phyloP scores from a whole-genome alignment of 1,140 invertebrate species.

The Drosophila parvula region DNA sequence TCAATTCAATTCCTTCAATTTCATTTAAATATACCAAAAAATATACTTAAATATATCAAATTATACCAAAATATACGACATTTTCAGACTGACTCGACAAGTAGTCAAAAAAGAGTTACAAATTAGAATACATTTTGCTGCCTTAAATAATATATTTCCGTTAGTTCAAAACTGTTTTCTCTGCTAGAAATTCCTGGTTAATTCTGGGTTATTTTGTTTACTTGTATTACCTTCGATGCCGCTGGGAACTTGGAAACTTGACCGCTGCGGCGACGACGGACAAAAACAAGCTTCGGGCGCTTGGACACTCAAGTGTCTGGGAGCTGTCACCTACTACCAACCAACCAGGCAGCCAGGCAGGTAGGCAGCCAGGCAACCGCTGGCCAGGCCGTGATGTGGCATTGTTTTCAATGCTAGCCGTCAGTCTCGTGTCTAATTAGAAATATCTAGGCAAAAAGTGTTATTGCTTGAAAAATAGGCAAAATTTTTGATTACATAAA shows the following conservation, averaged over 20 bases:
- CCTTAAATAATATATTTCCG: no score
- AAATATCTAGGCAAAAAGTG: conserved; percentile 47
- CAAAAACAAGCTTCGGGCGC: background rate
- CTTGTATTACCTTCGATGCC: background rate
- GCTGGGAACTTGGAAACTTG: background rate
- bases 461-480: background rate
- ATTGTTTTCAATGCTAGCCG: conserved; percentile 51
- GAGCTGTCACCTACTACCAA: background rate
- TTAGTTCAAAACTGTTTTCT: no score
- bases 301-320: background rate
- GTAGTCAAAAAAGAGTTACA: no score
- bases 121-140: no score
- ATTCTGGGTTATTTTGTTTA: background rate
- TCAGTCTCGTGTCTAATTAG: conserved; percentile 71
- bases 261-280: background rate
- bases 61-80: no score
- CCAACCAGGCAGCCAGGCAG: no score
- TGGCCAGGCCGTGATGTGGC: conserved; percentile 15
- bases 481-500: background rate
- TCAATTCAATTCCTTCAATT: no score
- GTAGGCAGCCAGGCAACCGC: background rate
- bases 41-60: no score
- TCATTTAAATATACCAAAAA: no score
- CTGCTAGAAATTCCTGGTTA: background rate
- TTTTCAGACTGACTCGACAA: no score